Evolutionary conservation across 35 echinoderm and acorn worm species (phyloP).

Genomic region (Apostichopus parvimensis): DNA sequence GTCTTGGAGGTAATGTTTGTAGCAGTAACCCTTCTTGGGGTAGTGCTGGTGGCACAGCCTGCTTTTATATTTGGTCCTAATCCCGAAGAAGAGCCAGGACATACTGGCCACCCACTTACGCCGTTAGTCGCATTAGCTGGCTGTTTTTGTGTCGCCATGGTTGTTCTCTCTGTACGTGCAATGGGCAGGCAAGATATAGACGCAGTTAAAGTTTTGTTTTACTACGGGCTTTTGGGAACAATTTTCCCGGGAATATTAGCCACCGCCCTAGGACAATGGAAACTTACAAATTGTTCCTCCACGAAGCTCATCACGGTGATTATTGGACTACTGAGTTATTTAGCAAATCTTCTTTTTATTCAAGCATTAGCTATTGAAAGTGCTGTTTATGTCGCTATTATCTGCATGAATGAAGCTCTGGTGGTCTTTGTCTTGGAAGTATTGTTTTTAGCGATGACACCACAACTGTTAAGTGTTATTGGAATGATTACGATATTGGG

Average conservation of each 20-base stretch:
- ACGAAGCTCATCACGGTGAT: not conserved
- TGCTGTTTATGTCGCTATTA: slow-evolving; percentile 16
- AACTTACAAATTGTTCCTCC: not conserved
- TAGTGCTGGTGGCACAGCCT: slow-evolving; percentile 19
- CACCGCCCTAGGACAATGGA: not conserved
- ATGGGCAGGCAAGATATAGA: slow-evolving; percentile 14
- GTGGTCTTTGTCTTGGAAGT: slow-evolving; percentile 21
- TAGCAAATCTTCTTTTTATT: slow-evolving; percentile 22
- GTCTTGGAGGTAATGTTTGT: not conserved
- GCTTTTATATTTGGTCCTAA: slow-evolving; percentile 27
- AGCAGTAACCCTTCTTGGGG: not conserved
- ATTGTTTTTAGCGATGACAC: not conserved
- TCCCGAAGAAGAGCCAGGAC: not conserved
- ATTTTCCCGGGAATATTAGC: slow-evolving; percentile 11
- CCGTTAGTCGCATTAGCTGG: slow-evolving; percentile 10
- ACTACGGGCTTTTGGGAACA: slow-evolving; percentile 2
- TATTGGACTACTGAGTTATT: not conserved
- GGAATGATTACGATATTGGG: not conserved
- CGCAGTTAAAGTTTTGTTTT: slow-evolving; percentile 31
- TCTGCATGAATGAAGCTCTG: slow-evolving; percentile 25
- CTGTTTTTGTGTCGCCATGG: not conserved
- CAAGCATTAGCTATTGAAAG: slow-evolving; percentile 32
- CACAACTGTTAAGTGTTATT: slow-evolving; percentile 18
- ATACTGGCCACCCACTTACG: not conserved
- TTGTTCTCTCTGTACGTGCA: not conserved